Conservation (phyloP, 2,113 vertebrate genomes). For the Oreochromis spilurus region DNA sequence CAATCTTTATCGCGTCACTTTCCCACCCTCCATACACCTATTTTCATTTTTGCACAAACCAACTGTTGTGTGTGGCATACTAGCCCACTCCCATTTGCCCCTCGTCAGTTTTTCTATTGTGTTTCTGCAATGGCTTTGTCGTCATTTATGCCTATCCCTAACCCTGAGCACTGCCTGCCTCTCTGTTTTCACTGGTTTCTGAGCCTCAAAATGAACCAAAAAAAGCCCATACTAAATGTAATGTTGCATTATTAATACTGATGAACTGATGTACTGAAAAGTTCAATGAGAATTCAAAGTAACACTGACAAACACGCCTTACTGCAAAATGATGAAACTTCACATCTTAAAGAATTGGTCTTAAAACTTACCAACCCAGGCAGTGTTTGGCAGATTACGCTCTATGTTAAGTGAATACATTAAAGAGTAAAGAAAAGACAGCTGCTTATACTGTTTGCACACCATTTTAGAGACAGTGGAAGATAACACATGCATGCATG, state of each 20-base stretch:
- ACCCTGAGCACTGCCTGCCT: neutral
- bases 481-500: neutral
- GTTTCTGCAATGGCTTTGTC: neutral
- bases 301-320: neutral
- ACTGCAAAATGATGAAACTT: neutral
- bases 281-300: neutral
- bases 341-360: neutral
- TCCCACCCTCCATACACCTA: neutral
- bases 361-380: neutral
- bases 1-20: neutral
- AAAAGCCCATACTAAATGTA: neutral
- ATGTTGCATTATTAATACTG: neutral
- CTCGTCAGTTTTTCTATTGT: neutral
- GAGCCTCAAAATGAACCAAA: neutral
- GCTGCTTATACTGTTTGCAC: fast-evolving
- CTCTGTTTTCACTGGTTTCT: neutral
- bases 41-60: neutral
- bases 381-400: neutral
- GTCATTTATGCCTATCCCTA: neutral
- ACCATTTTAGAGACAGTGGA: neutral
- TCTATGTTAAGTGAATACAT: neutral
- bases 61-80: neutral
- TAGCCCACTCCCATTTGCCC: neutral
- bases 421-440: neutral
- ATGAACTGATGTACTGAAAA: neutral